Percentiles rank a stretch among this genome's conserved stretches.
phyloP scores from a whole-genome alignment of 2,797 vertebrate species.

The Siniperca undulata region DNA sequence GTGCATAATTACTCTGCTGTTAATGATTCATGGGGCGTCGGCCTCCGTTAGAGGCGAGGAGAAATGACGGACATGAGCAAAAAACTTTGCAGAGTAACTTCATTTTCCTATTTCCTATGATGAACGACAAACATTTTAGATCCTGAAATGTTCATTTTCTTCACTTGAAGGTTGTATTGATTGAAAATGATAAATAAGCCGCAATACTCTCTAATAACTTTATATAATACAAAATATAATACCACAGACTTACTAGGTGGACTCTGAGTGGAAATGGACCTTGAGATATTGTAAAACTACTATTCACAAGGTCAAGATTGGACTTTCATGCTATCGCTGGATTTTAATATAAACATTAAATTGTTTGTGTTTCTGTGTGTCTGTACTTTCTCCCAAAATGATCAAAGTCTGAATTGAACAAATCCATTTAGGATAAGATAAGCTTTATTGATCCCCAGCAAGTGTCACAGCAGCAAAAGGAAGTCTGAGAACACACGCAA shows the following conservation, averaged over 20 bases:
- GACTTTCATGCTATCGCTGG: background rate
- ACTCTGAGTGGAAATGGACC: no score
- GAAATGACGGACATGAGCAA: conserved; percentile 31
- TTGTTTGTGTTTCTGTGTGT: no score
- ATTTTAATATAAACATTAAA: background rate
- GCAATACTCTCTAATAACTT: background rate
- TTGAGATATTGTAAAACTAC: background rate
- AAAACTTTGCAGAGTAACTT: conserved; percentile 16
- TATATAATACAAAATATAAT: background rate
- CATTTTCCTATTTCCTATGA: background rate
- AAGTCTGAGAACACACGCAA: background rate
- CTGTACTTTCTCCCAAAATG: no score
- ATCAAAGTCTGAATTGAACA: background rate
- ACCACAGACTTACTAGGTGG: background rate
- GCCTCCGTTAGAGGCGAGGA: conserved; percentile 36
- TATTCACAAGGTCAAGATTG: background rate
- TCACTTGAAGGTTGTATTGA: background rate
- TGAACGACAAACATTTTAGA: background rate
- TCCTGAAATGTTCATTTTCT: conserved; percentile 3
- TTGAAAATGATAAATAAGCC: background rate
- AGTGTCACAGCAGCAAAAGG: background rate
- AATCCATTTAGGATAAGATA: background rate
- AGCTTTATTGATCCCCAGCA: background rate
- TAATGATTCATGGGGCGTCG: conserved; percentile 66
- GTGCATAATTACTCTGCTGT: conserved; percentile 64